Base-by-base conservation (phyloP, 2,797 vertebrate species). In the Sebastes miniatus region DNA sequence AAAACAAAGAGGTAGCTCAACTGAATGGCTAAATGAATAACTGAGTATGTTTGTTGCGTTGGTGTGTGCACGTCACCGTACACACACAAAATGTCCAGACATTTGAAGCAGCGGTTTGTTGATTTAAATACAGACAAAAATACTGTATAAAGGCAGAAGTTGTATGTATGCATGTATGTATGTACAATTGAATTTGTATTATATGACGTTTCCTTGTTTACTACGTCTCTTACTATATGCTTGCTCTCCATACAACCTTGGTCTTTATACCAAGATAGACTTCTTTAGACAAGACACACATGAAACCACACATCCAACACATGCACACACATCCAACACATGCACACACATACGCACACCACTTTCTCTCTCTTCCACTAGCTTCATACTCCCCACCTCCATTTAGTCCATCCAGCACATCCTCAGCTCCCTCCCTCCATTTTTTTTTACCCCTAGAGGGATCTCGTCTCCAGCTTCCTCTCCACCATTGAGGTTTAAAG, bases 401-500 rank as follows among this genome's bases (percentile, higher is more conserved):
- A 57, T 87, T 78, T 66, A 84, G 77, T 91, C 91, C 75, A 81
- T 77, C 80, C 77, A 78, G 83, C 85, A 87, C 87, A 77, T 90
- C 85, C 82, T 86, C 76, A 43, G 66, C 81, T 79, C 76, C 83
- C 78, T 78, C 50, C 56, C 68, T 90, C 86, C 78, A 12, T 79
- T 68, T 84, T 68, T 84, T 56, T 32, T 43, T 43, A 47, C 71
- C 69, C 25, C 39, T 93, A 95, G 3, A 47, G 88, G 96, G 96
- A 80, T 96, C 96, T 87, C 95, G 94, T 12, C 95, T 96, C 79
- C 96, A 93, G 6, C 95, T 96, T 78, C 96, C 94, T 54, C 69
- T 96, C 95, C 88, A 96, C 92, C 69, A 94, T 91, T 94, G 0
- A 95, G 96, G 89, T 95, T 94, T 90, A 94, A 89, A 96, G 96